Conservation (phyloP, 2,113 vertebrate genomes). For the Mirounga angustirostris region DNA sequence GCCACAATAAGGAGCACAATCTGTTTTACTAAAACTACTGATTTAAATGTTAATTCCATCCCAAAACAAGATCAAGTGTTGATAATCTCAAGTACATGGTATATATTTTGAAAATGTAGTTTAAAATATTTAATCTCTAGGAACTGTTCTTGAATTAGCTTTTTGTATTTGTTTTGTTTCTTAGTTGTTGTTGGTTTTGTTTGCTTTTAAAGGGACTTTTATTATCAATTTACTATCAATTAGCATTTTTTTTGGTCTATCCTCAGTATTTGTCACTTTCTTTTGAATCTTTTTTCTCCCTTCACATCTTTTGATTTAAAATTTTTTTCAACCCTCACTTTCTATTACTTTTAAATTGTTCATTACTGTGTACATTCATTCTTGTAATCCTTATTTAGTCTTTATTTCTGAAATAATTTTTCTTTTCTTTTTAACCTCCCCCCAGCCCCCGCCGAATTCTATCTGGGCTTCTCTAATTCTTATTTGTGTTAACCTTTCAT, state of each 20-base stretch:
- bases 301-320: neutral
- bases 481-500: neutral
- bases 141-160: neutral
- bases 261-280: neutral
- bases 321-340: neutral
- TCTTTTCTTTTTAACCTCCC: neutral
- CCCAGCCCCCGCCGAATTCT: neutral
- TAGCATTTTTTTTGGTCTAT: neutral
- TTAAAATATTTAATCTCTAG: neutral
- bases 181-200: neutral
- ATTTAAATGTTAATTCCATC: neutral
- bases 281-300: neutral
- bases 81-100: neutral
- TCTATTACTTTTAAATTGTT: neutral
- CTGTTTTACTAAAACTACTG: neutral
- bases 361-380: neutral
- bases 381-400: neutral
- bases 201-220: neutral
- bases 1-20: neutral
- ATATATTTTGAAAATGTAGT: neutral
- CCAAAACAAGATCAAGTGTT: neutral
- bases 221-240: neutral
- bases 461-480: neutral
- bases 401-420: constrained; percentile 22
- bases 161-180: neutral